Evolutionary conservation across 2,113 vertebrate genomes (phyloP).

Genomic region (Callaeas wilsoni): DNA sequence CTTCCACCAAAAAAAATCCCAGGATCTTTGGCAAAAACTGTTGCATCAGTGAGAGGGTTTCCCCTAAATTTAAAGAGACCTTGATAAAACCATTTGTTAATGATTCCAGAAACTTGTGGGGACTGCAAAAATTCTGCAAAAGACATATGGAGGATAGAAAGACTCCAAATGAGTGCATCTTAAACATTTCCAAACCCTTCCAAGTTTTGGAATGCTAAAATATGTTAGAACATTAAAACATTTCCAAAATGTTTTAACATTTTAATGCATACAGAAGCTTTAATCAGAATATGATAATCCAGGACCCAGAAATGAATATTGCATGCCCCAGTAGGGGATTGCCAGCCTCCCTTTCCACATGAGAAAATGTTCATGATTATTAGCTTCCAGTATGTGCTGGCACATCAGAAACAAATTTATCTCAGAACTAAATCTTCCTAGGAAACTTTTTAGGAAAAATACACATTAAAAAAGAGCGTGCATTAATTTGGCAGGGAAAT

Average conservation of each 20-base stretch:
- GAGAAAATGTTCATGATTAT: background rate
- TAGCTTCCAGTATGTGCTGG: background rate
- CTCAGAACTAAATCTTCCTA: background rate
- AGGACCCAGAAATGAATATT: background rate
- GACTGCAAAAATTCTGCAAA: background rate
- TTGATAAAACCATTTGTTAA: background rate
- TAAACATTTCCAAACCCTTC: background rate
- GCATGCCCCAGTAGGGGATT: background rate
- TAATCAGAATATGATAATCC: background rate
- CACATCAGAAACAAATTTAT: background rate
- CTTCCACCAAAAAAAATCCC: background rate
- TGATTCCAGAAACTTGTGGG: background rate
- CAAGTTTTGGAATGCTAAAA: slow-evolving; percentile 18
- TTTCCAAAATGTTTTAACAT: slow-evolving; percentile 22
- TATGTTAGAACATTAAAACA: slow-evolving; percentile 1
- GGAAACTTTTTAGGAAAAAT: background rate
- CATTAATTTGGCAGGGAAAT: background rate
- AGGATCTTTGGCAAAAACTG: background rate
- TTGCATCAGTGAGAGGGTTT: background rate
- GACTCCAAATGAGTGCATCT: background rate
- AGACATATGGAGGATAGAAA: background rate
- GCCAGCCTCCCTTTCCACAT: background rate
- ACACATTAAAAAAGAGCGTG: background rate
- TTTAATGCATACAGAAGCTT: background rate
- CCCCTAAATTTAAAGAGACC: background rate